Evolutionary conservation across 2,888 invertebrate genomes (phyloP).

Genomic region (Rutpela maculata): DNA sequence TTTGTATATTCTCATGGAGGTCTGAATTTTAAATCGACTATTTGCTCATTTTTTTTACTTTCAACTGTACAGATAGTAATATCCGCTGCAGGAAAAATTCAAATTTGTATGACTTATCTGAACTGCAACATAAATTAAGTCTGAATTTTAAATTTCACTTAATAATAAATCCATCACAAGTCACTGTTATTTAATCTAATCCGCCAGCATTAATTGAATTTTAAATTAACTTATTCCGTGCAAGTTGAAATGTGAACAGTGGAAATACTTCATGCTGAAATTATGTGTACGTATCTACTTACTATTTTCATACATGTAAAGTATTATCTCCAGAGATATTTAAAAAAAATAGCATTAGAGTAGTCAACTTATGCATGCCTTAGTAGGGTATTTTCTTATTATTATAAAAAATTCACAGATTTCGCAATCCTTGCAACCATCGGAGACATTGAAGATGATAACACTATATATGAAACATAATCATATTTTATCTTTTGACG

Average conservation of each 20-base stretch:
- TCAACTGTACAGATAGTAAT: neutral
- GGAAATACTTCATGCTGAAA: neutral
- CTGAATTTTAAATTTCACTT: conserved; percentile 30
- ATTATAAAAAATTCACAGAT: no score
- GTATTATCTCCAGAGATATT: no score
- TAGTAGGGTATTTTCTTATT: no score
- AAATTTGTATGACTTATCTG: conserved; percentile 3
- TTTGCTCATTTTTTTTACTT: conserved; percentile 1
- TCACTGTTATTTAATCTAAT: conserved; percentile 29
- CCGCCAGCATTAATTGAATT: conserved; percentile 25
- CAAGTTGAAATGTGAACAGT: neutral
- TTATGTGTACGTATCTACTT: neutral
- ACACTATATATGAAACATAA: no score
- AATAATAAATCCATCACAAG: conserved; percentile 35
- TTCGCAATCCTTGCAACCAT: no score
- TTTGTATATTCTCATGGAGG: neutral
- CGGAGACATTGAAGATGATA: no score
- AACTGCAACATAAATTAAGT: conserved; percentile 26
- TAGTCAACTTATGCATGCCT: no score
- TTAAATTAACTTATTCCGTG: conserved; percentile 20
- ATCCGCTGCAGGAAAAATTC: neutral
- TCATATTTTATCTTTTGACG: no score
- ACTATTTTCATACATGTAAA: neutral
- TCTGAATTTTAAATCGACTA: neutral
- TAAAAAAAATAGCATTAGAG: no score